A percentile compares a stretch with the other conserved stretches of the same genome.
These are phyloP conservation scores for Anguilla megastoma DNA, from an alignment of 2,797 vertebrate species.

Conservation along the genomic window DNA sequence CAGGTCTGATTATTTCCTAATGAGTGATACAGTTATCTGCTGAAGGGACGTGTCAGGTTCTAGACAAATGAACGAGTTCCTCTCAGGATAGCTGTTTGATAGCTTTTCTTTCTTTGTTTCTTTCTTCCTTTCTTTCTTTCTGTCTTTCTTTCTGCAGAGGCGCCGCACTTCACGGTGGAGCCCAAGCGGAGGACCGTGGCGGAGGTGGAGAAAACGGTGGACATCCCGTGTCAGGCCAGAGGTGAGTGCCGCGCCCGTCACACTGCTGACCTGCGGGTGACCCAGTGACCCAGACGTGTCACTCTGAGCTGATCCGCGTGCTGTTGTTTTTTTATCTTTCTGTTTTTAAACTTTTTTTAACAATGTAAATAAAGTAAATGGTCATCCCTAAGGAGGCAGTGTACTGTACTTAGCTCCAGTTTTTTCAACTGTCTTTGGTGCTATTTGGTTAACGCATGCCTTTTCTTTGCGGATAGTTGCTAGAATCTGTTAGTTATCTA, in stretches of 20 bases:
- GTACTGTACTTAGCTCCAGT: neutral
- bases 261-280: neutral
- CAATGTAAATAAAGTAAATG: neutral
- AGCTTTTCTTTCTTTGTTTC: neutral
- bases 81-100: neutral
- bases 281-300: neutral
- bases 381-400: neutral
- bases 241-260: constrained; percentile 70
- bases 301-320: neutral
- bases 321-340: neutral
- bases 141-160: constrained; percentile 68
- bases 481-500: neutral
- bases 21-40: neutral
- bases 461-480: neutral
- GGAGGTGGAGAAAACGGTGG: constrained; percentile 80
- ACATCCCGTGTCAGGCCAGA: constrained; percentile 82
- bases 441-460: neutral
- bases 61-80: neutral
- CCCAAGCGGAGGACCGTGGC: constrained; percentile 75
- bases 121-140: too few species aligned
- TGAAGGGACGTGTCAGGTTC: neutral
- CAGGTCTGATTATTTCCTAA: neutral
- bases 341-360: neutral
- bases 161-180: constrained; percentile 79
- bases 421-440: neutral